Percentiles rank a stretch among this genome's conserved stretches.
phyloP scores from a whole-genome alignment of 2,888 invertebrate species.

The Sycophila texana region DNA sequence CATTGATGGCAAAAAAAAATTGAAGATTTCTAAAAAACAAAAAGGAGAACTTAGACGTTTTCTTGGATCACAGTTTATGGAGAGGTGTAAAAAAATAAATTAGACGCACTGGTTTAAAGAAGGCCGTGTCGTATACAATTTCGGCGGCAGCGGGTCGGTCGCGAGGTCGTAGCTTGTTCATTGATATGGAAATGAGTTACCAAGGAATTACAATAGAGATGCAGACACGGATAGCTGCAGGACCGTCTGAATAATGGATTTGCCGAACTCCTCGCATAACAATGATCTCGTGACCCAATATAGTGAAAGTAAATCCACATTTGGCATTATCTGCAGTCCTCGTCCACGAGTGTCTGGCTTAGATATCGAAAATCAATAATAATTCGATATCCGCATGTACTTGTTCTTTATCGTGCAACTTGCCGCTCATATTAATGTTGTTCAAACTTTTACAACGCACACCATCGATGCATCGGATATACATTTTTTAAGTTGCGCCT shows the following conservation, averaged over 20 bases:
- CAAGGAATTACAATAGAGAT: constrained; percentile 73
- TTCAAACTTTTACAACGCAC: constrained; percentile 21
- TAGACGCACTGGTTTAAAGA: constrained; percentile 49
- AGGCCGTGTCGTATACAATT: constrained; percentile 65
- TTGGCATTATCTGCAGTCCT: constrained; percentile 57
- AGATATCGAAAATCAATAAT: constrained; percentile 57
- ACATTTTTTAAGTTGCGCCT: neutral
- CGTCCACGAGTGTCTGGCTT: constrained; percentile 48
- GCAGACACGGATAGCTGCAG: constrained; percentile 68
- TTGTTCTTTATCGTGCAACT: constrained; percentile 45
- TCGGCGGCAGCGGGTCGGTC: constrained; percentile 57
- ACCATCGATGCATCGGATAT: neutral
- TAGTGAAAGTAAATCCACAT: constrained; percentile 67
- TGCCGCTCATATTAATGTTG: constrained; percentile 28
- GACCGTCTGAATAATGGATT: constrained; percentile 72
- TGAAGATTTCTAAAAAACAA: neutral
- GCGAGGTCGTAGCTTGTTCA: constrained; percentile 63
- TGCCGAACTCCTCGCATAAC: constrained; percentile 69
- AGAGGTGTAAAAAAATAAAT: too few relatives aligned
- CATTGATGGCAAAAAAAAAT: too few relatives aligned
- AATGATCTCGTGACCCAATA: constrained; percentile 69
- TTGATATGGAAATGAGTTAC: constrained; percentile 74
- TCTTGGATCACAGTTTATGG: too few relatives aligned
- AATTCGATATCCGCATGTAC: constrained; percentile 50
- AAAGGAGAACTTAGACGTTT: constrained; percentile 31